A percentile compares a stretch with the other conserved stretches of the same genome.
phyloP scores from a whole-genome alignment of 1,140 invertebrate genomes.

The Drosophila bocki region DNA sequence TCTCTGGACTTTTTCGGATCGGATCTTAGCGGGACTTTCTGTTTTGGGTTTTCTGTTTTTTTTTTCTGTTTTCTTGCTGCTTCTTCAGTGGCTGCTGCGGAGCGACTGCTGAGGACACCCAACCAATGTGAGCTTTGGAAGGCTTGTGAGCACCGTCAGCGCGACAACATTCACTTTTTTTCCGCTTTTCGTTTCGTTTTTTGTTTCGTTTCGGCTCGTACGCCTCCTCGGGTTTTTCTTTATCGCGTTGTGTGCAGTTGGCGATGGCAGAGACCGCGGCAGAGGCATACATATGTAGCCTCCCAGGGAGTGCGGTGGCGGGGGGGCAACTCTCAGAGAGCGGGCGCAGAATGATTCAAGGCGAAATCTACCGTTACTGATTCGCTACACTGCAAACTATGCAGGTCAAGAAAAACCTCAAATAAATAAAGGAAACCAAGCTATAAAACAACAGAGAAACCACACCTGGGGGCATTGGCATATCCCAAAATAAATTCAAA shows the following conservation, averaged over 20 bases:
- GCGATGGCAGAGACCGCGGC: conserved; percentile 21
- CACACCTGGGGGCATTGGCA: not conserved
- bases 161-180: conserved; percentile 84
- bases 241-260: conserved; percentile 70
- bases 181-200: conserved; percentile 24
- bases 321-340: not conserved
- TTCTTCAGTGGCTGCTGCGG: conserved; percentile 43
- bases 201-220: conserved; percentile 48
- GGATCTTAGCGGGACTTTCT: conserved; percentile 46
- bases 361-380: conserved; percentile 33
- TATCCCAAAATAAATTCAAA: not conserved
- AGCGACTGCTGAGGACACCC: conserved; percentile 71
- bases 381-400: conserved; percentile 17
- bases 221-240: conserved; percentile 80
- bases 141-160: conserved; percentile 76
- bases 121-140: conserved; percentile 77
- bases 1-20: conserved; percentile 6
- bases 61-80: conserved; percentile 20
- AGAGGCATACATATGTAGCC: conserved; percentile 24
- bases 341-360: conserved; percentile 20
- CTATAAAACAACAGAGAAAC: not conserved
- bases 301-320: conserved; percentile 22
- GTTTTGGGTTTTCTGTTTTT: conserved; percentile 19
- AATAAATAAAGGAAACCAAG: not conserved
- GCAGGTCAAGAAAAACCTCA: not conserved